Base-by-base conservation (phyloP, 2,113 vertebrate genomes). In the Oxygymnocypris stewartii region DNA sequence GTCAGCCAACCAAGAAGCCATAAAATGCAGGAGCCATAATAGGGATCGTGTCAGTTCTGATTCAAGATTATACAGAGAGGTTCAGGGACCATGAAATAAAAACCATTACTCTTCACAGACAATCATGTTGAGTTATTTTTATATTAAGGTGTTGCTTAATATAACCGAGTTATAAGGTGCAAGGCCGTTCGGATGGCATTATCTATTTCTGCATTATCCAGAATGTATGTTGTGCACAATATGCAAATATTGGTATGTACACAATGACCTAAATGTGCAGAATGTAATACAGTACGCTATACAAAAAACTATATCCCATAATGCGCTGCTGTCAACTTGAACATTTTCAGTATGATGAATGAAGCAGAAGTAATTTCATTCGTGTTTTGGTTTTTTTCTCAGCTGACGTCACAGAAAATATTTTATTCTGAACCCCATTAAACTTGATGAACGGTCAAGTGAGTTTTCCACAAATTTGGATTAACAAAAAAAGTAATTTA, bases 51-150 rank as follows among this genome's bases (percentile, higher is more conserved):
- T 47, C 79, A 65, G 54, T 63, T 80, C 54, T 14, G 79, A 81
- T 81, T 81, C 57, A 65, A 2, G 47, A 81, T 82, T 82, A 67
- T 82, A 67, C 61, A 44, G 79, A 40, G 42, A 67, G 25, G 61
- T 47, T 82, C 79, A 82, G 61, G 61, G 61, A 82, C 79, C 79
- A 65, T 82, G 79, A 67, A 82, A 82, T 82, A 82, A 82, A 82
- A 67, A 42, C n/a, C 1, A 82, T 82, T 82, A 20, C 61, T 82
- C 61, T 82, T 65, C 79, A 65, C 61, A 47, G 79, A 82, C 79
- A 67, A 67, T 65, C 59, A 67, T 82, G 61, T 65, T 47, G 79
- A 82, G 40, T 82, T 47, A 65, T 81, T 81, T 65, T 67, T 65
- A 82, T 49, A 82, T 82, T 67, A 67, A 82, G 79, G 37, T 44